phyloP scores from a whole-genome alignment of 2,113 vertebrate species.

The Ia io region DNA sequence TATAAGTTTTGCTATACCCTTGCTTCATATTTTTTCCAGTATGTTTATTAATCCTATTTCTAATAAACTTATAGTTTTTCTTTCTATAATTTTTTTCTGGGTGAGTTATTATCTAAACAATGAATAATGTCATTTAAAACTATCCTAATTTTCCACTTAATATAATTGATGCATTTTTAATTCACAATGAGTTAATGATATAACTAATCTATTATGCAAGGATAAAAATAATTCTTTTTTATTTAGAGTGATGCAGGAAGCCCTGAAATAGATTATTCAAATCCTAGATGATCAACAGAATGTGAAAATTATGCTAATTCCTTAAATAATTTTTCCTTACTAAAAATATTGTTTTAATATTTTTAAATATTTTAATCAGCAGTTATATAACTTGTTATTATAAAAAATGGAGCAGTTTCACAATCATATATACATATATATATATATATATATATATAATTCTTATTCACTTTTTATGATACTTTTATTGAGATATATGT shows the following conservation, averaged over 20 bases:
- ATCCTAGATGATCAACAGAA: not conserved
- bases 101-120: slow-evolving; percentile 2
- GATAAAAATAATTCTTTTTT: slow-evolving; percentile 26
- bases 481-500: not conserved
- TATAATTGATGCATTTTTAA: slow-evolving; percentile 20
- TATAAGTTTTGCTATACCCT: not conserved
- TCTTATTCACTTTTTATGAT: not conserved
- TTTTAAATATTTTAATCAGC: not conserved
- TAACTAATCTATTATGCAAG: slow-evolving; percentile 11
- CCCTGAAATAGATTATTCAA: slow-evolving; percentile 41
- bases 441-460: not conserved
- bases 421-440: not conserved
- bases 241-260: not conserved
- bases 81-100: slow-evolving; percentile 28
- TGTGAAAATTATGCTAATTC: slow-evolving; percentile 32
- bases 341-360: slow-evolving; percentile 20
- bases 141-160: not conserved
- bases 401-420: not conserved
- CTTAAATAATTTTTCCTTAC: not conserved
- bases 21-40: not conserved
- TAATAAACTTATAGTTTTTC: slow-evolving; percentile 20
- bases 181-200: not conserved
- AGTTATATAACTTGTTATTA: not conserved
- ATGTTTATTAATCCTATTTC: slow-evolving; percentile 6
- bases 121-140: slow-evolving; percentile 11